These are phyloP conservation scores for Platichthys stellatus DNA, from an alignment of 2,113 vertebrate genomes.

Conservation along the genomic window DNA sequence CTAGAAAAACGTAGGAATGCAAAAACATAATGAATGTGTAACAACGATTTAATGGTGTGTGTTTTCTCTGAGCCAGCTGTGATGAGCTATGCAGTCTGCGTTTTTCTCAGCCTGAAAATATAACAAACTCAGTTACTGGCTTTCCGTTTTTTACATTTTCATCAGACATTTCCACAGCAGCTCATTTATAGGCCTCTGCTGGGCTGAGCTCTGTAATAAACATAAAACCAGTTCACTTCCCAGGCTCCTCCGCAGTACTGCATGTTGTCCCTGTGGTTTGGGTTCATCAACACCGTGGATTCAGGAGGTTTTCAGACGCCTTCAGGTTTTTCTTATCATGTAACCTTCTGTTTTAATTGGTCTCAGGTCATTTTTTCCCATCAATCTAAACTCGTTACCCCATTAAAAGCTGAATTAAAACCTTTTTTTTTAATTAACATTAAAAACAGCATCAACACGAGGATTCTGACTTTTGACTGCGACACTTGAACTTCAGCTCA, in stretches of 20 bases:
- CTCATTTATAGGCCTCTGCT: constrained; percentile 48
- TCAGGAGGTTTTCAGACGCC: not conserved
- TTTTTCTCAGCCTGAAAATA: not conserved
- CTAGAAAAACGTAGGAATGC: not conserved
- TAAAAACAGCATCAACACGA: not conserved
- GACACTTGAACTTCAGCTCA: not conserved
- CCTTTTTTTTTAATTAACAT: no score
- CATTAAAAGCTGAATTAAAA: no score
- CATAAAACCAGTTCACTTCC: constrained; percentile 18
- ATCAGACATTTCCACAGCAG: constrained; percentile 31
- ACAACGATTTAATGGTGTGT: no score
- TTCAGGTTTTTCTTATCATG: not conserved
- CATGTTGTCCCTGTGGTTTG: constrained; percentile 28
- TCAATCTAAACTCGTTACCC: no score
- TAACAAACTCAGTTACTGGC: not conserved
- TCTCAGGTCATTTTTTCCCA: not conserved
- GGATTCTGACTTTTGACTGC: not conserved
- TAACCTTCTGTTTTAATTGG: not conserved
- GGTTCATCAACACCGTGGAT: not conserved
- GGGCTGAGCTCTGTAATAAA: constrained; percentile 37
- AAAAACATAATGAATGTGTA: not conserved
- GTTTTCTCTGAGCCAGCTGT: no score
- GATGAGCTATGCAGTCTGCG: not conserved
- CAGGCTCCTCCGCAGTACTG: constrained; percentile 14
- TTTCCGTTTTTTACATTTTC: constrained; percentile 20